Evolutionary conservation across 2,888 invertebrate genomes (phyloP), one percentile per base, ranked within the genome.

Genomic region (Ectemnius continuus): DNA sequence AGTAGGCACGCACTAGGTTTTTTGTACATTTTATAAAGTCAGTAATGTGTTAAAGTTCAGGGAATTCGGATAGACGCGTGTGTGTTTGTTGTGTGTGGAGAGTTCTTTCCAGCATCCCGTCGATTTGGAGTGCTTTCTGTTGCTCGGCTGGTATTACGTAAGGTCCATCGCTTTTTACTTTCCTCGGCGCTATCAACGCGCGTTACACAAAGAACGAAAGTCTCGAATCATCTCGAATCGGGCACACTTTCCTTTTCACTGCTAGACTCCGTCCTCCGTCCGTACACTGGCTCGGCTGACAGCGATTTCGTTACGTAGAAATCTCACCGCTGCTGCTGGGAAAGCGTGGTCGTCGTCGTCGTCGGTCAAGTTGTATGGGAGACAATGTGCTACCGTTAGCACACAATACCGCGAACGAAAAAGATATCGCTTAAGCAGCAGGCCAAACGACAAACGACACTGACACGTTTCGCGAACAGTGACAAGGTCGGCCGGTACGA

Each of bases 391-490:
- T 36, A 36, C 36, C 36, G 36, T 16, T 61, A 5, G 4, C 18
- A 60, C 45, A 6, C 2, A 11, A 60, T 18, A 18, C 11, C 23
- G 28, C 3, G 47, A n/a, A 70, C 52, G 58, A 56, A 28, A 4
- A 52, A 52, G 59, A 11, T 4, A 65, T 61, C 56, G 56, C 48
- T 52, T 60, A 64, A 56, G 28, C 8, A 66, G 67, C 58, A 16
- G 68, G 14, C 61, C 57, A 67, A 56, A 60, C 46, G 70, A 69
- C 61, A 73, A 73, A 77, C 76, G 80, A 74, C 83, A 86, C 77
- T 84, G 85, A 85, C 85, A 85, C 61, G 69, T 84, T 85, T 87
- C 18, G 70, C 63, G 63, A 82, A 75, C 57, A 78, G 73, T 67
- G 69, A 73, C 82, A 82, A 87, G 87, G 87, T 84, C 78, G 70